A percentile compares a stretch with the other conserved stretches of the same genome.
Conservation (phyloP, 2,888 invertebrate species). For the Ennomos quercinarius region DNA sequence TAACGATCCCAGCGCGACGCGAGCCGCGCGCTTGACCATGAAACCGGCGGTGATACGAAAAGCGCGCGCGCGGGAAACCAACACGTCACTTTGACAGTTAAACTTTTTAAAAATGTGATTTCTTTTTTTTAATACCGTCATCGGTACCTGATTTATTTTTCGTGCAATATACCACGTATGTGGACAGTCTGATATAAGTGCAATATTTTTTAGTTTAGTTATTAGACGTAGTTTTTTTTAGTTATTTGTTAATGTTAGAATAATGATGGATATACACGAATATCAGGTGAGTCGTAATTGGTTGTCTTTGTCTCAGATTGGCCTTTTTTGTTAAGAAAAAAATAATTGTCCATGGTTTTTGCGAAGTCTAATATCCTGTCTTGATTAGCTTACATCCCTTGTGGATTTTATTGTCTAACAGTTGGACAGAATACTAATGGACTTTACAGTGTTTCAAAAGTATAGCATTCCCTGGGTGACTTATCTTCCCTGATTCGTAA, state of each 20-base stretch:
- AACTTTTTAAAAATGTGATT: slow-evolving; percentile 47
- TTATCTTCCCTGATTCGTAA: no score
- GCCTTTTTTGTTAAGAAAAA: slow-evolving; percentile 12
- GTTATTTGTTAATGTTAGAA: slow-evolving; percentile 45
- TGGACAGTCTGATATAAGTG: slow-evolving; percentile 78
- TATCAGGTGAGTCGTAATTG: slow-evolving; percentile 70
- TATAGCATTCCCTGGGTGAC: no score
- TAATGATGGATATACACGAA: slow-evolving; percentile 77
- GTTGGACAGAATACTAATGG: neutral
- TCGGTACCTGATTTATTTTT: slow-evolving; percentile 65
- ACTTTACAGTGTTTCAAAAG: no score
- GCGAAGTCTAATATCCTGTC: slow-evolving; percentile 16
- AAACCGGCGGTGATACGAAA: slow-evolving; percentile 30
- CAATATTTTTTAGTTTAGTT: slow-evolving; percentile 63
- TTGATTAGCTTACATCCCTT: slow-evolving; percentile 10
- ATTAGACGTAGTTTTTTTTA: slow-evolving; percentile 42
- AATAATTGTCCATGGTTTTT: slow-evolving; percentile 31
- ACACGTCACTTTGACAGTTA: slow-evolving; percentile 39
- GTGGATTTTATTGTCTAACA: neutral
- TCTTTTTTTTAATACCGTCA: slow-evolving; percentile 44
- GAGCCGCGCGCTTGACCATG: slow-evolving; percentile 41
- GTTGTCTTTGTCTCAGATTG: slow-evolving; percentile 21
- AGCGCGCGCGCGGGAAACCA: slow-evolving; percentile 41
- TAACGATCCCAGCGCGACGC: slow-evolving; percentile 37
- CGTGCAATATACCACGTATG: slow-evolving; percentile 76